Evolutionary conservation across 2,888 invertebrate genomes (phyloP), one percentile per base, ranked within the genome.

Genomic region (Drosophila neutralis): DNA sequence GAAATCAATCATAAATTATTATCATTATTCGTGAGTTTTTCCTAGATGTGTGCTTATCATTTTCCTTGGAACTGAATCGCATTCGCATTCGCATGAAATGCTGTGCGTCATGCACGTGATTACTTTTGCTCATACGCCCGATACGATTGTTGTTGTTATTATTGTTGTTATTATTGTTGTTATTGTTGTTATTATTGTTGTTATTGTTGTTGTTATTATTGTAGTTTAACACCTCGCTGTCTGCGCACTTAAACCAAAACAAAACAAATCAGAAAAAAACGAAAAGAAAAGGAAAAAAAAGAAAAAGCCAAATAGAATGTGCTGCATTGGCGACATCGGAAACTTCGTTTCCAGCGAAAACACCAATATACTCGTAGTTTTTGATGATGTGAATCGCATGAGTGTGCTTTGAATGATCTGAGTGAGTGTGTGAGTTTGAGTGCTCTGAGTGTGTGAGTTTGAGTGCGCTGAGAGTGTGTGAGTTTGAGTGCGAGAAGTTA

Each of bases 21-120:
- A 21, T 15, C 4, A 11, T 35, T 21, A 21, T 15, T 1, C 29
- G 15, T 18, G 13, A 35, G 7, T 11, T 35, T 38, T 51, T 18
- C 27, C 0, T 51, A 24, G 57, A 24, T 6, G 1, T 24, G 11
- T 27, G 24, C 49, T 61, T 64, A 79, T 74, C 76, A 76, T 40
- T 48, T 75, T 75, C 53, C 29, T 18, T 31, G 24, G 71, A 71
- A 81, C 21, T 61, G 21, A 49, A 56, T 80, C 73, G 56, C 54
- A 69, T 71, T 73, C 73, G 49, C 59, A 69, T 69, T 78, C 79
- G 62, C 62, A 70, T 42, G 52, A 54, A 61, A n/a, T 29, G 59
- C 45, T 59, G 70, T 87, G 86, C 86, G 88, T 85, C 82, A 81
- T 69, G 54, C 83, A 82, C 88, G 86, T 82, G 88, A 87, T 87